phyloP scores from a whole-genome alignment of 1,140 invertebrate species.

The Drosophila albomicans region DNA sequence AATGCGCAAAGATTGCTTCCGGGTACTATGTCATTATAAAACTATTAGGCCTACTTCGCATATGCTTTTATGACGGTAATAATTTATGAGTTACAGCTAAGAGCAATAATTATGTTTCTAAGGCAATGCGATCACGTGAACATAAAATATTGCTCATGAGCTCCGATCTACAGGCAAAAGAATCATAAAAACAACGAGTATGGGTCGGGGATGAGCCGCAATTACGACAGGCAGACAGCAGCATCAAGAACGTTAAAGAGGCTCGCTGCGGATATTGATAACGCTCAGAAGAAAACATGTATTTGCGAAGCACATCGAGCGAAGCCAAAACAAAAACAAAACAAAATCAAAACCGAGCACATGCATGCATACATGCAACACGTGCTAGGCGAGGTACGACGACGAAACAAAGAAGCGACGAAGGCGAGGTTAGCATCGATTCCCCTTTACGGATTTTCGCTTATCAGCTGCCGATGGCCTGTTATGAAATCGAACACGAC shows the following conservation, averaged over 20 bases:
- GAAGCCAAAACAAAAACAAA: constrained; percentile 15
- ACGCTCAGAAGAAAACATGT: constrained; percentile 50
- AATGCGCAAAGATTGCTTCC: too few species aligned
- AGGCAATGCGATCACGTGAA: constrained; percentile 61
- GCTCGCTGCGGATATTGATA: constrained; percentile 52
- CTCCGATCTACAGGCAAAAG: constrained; percentile 52
- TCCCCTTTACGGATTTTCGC: constrained; percentile 41
- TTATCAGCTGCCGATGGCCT: constrained; percentile 60
- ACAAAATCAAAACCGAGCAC: background rate
- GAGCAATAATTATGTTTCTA: background rate
- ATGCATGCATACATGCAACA: constrained; percentile 9
- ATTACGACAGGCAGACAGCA: constrained; percentile 31
- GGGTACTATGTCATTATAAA: too few species aligned
- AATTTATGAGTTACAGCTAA: constrained; percentile 67
- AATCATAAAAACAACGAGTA: constrained; percentile 2
- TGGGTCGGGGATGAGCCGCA: constrained; percentile 14
- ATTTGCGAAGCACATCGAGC: background rate
- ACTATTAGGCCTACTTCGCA: background rate
- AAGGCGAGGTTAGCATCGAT: constrained; percentile 13
- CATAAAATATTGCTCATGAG: constrained; percentile 45
- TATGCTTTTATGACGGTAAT: constrained; percentile 27
- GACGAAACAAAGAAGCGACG: background rate
- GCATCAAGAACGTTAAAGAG: background rate
- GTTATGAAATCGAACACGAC: constrained; percentile 55
- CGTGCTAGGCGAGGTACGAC: background rate